Base-by-base conservation (phyloP, 1,140 invertebrate species). In the Aphaenogaster floridana region DNA sequence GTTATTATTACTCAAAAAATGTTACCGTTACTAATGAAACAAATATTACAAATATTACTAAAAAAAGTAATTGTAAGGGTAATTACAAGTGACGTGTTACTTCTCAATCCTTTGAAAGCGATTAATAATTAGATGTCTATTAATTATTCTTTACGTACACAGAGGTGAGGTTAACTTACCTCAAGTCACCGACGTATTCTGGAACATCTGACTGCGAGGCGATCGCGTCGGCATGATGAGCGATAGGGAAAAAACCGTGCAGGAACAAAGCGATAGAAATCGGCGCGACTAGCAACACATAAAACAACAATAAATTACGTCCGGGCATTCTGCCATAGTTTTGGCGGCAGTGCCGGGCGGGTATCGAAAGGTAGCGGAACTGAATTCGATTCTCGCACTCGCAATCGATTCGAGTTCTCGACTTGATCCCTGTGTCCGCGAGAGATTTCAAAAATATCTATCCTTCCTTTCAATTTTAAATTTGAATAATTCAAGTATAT, bases 211-310 rank as follows among this genome's bases (percentile, higher is more conserved):
- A 92, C 90, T 94, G 94, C 72, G 93, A 94, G 2, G 96, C 95
- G 48, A 96, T 90, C 59, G 92, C 93, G 21, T 95, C 95, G 83
- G 95, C 94, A 92, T 95, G 94, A 92, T 96, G 95, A 90, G 96
- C 95, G 39, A 96, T 86, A 66, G 96, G 96, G 86, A 97, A 96
- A 93, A 96, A 97, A 72, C 96, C 96, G 94, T 96, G 96, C 9
- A 97, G 91, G 92, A 97, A 97, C 39, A 97, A 88, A 45, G 93
- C 85, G 15, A 96, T 92, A 3, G 93, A 92, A 85, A 93, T 90
- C 28, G 93, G 72, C 45, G 91, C 83, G 28, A 93, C n/a, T 17
- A 94, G 54, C 21, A 93, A 54, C 5, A 92, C 57, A 72, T 94
- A 95, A 71, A 91, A 83, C 17, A 93, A 86, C 63, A 88, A 69